Evolutionary conservation across 2,797 vertebrate genomes (phyloP).

Genomic region (Anguilla anguilla): DNA sequence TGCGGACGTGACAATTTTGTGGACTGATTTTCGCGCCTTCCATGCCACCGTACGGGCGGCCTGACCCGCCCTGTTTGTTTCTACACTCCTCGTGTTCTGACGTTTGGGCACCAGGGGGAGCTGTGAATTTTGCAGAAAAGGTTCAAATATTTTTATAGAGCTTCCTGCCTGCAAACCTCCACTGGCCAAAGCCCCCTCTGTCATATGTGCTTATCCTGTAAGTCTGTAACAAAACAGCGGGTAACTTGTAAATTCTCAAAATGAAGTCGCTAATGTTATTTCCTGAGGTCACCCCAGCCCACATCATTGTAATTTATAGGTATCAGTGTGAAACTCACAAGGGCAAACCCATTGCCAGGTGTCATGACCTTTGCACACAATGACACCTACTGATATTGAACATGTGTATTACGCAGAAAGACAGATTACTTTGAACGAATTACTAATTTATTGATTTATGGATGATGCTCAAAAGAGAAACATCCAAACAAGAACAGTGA

Average conservation of each 20-base stretch:
- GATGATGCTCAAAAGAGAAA: neutral
- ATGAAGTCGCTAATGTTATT: neutral
- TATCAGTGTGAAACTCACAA: neutral
- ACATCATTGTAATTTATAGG: too few relatives aligned
- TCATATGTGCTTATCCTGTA: neutral
- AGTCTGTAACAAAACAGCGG: neutral
- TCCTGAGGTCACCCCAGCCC: too few relatives aligned
- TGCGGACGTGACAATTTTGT: neutral
- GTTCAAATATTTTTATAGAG: neutral
- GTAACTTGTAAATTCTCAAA: neutral
- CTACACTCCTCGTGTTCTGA: neutral
- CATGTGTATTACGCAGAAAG: neutral
- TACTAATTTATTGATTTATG: neutral
- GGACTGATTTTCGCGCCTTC: neutral
- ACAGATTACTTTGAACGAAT: neutral
- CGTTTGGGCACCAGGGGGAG: neutral
- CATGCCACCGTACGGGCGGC: too few relatives aligned
- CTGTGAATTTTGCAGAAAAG: neutral
- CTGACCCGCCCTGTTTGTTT: too few relatives aligned
- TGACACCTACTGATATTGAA: neutral
- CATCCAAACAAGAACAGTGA: neutral
- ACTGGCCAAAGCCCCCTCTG: neutral
- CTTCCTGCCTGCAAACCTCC: neutral
- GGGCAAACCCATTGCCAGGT: neutral
- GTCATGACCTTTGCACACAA: neutral